Percentiles rank a stretch among this genome's conserved stretches.
Evolutionary conservation across 1,140 invertebrate genomes (phyloP).

Genomic region (Lysiphlebus fabarum): DNA sequence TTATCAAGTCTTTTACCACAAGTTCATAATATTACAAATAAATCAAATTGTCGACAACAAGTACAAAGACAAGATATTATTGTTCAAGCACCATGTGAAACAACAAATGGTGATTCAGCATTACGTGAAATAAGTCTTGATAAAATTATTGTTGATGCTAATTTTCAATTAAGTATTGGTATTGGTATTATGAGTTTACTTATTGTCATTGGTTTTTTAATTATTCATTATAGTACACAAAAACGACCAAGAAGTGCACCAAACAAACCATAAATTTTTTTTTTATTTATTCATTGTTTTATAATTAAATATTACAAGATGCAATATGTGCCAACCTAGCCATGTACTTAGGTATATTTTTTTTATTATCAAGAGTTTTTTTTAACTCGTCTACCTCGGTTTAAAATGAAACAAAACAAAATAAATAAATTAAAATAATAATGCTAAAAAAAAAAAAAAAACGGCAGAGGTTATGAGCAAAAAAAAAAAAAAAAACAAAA

Average conservation of each 20-base stretch:
- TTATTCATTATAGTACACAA: constrained; percentile 36
- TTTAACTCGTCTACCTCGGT: constrained; percentile 18
- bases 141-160: constrained; percentile 29
- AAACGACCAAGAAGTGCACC: constrained; percentile 48
- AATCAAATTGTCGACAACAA: constrained; percentile 55
- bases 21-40: constrained; percentile 62
- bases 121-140: constrained; percentile 53
- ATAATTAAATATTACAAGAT: constrained; percentile 5
- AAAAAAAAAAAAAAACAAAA: no score
- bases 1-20: constrained; percentile 64
- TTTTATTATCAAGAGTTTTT: neutral
- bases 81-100: constrained; percentile 72
- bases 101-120: constrained; percentile 71
- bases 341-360: constrained; percentile 29
- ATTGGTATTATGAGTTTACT: constrained; percentile 32
- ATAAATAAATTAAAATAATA: no score
- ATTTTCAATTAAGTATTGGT: constrained; percentile 39
- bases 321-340: constrained; percentile 19
- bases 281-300: constrained; percentile 3
- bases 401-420: no score
- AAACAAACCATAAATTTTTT: constrained; percentile 45
- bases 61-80: constrained; percentile 79
- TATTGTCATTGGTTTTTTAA: constrained; percentile 35
- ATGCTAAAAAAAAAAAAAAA: no score
- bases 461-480: no score